phyloP scores from a whole-genome alignment of 2,888 invertebrate species.

The Xanthorhoe spadicearia region DNA sequence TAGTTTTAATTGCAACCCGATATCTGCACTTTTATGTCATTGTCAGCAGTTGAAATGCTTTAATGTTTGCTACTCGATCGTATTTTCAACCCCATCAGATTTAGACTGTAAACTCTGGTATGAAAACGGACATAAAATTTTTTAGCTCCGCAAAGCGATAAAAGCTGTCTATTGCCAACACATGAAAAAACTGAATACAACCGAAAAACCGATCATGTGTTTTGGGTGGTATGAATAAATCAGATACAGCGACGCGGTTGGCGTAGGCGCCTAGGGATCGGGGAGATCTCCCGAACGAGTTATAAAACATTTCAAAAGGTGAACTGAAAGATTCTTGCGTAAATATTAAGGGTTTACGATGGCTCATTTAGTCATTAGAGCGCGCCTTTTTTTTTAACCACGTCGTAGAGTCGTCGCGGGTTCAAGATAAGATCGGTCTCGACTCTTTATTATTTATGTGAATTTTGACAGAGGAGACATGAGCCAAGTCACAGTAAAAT shows the following conservation, averaged over 20 bases:
- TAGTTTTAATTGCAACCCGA: slow-evolving; percentile 82
- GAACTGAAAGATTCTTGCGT: slow-evolving; percentile 78
- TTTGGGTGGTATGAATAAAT: slow-evolving; percentile 83
- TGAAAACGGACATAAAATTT: slow-evolving; percentile 43
- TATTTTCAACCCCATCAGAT: slow-evolving; percentile 38
- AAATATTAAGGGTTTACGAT: slow-evolving; percentile 81
- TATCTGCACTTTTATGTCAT: slow-evolving; percentile 67
- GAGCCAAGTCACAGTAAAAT: slow-evolving; percentile 68
- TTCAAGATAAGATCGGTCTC: slow-evolving; percentile 73
- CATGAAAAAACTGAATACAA: slow-evolving; percentile 64
- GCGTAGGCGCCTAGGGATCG: slow-evolving; percentile 72
- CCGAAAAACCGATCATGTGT: slow-evolving; percentile 80
- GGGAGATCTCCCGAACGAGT: slow-evolving; percentile 66
- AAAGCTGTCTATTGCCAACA: slow-evolving; percentile 61
- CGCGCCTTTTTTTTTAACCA: slow-evolving; percentile 77
- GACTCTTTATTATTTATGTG: slow-evolving; percentile 80
- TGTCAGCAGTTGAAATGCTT: slow-evolving; percentile 47
- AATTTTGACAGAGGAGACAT: slow-evolving; percentile 77
- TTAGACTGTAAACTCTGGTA: slow-evolving; percentile 37
- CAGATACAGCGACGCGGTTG: slow-evolving; percentile 74
- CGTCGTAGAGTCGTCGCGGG: slow-evolving; percentile 70
- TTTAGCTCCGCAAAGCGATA: slow-evolving; percentile 50
- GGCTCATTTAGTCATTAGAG: slow-evolving; percentile 82
- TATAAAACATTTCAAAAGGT: slow-evolving; percentile 80
- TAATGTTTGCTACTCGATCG: slow-evolving; percentile 40